Base-by-base conservation (phyloP, 2,888 invertebrate genomes). In the Macrophya alboannulata region DNA sequence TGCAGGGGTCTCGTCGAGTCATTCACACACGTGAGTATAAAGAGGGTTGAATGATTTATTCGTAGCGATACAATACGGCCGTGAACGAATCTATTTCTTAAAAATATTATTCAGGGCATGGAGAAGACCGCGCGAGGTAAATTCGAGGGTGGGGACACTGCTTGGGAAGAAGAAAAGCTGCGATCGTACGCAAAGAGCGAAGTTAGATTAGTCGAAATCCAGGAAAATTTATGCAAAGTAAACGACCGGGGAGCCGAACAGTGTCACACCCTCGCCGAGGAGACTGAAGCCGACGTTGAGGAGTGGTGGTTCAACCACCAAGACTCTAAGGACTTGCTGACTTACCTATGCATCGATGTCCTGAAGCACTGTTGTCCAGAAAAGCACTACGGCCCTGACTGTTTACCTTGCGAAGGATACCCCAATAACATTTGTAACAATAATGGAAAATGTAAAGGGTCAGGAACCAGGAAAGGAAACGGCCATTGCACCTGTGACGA, bases 111-210 rank as follows among this genome's bases (percentile, higher is more conserved):
- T 74, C 89, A 96, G 96, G 98, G 98, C 2, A 94, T 99, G 88
- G 96, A 97, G 87, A 95, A 95, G 88, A 99, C 98, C 0, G 94
- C 96, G n/a, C 95, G 97, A 89, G 97, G 97, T 15, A 98, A 98
- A 93, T 98, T 97, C 94, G 98, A 98, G 90, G 99, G 99, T 4
- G 99, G 99, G 0, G 98, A 99, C 92, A 96, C 98, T 0, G 98
- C 97, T 6, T 99, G 98, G 98, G 99, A 99, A 92, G 98, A 98
- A 92, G 96, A 98, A 91, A 97, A 98, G 89, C 94, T 98, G 84
- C 96, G 96, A 82, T 96, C 96, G 1, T 99, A 98, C 92, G 96
- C 97, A 87, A 96, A 95, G 12, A 98, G 98, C 93, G 99, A 99
- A 95, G 96, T 99, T 86, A 95, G 99, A 79, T 94, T 99, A 65